A percentile compares a stretch with the other conserved stretches of the same genome.
Conservation (phyloP, 1,140 invertebrate species). For the Cherax destructor region DNA sequence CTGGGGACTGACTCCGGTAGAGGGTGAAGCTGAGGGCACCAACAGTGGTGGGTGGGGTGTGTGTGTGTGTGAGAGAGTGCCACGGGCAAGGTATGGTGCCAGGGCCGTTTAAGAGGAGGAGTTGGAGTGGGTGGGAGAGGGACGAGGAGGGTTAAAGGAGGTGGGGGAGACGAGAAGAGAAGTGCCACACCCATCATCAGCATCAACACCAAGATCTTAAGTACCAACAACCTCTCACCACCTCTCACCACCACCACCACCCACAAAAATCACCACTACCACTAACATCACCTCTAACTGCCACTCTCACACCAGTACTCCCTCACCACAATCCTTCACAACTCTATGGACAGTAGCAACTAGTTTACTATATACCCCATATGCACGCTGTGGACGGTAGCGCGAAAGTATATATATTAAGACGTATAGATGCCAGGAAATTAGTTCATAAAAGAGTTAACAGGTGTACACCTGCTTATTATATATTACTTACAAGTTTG, state of each 20-base stretch:
- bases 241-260: neutral
- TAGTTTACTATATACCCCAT: too few species aligned
- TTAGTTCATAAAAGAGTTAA: too few species aligned
- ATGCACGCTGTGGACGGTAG: too few species aligned
- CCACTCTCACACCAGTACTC: neutral
- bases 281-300: neutral
- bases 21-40: neutral
- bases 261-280: neutral
- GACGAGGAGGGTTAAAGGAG: neutral
- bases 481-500: too few species aligned
- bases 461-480: too few species aligned
- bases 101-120: slow-evolving; percentile 20
- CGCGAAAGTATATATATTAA: too few species aligned
- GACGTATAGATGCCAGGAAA: too few species aligned
- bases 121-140: slow-evolving; percentile 3
- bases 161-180: neutral
- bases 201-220: neutral
- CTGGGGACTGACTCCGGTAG: slow-evolving; percentile 21
- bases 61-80: neutral
- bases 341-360: too few species aligned
- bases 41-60: slow-evolving; percentile 18
- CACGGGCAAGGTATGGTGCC: neutral
- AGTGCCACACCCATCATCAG: slow-evolving; percentile 19
- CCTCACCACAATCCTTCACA: too few species aligned
- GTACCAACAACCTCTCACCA: neutral